These are phyloP conservation scores for Drosophila eohydei DNA, from an alignment of 2,888 invertebrate genomes.

Conservation along the genomic window DNA sequence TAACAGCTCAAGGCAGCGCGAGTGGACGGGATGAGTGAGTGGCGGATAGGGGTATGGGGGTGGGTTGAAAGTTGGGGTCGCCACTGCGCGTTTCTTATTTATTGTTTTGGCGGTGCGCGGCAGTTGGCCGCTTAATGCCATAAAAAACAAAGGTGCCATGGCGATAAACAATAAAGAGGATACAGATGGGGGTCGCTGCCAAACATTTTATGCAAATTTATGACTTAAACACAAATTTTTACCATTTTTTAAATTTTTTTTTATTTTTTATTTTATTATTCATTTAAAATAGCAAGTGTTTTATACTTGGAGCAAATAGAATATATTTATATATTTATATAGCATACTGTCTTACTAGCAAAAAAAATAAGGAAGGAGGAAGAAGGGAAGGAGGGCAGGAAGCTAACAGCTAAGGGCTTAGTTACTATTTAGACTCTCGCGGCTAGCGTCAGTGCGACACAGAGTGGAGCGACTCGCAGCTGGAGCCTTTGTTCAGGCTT, in stretches of 20 bases:
- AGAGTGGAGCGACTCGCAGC: slow-evolving; percentile 19
- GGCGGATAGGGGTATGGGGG: no score
- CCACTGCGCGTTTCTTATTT: slow-evolving; percentile 61
- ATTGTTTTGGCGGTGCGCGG: slow-evolving; percentile 74
- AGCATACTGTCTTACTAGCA: background rate
- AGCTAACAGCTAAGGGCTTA: background rate
- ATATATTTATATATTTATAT: slow-evolving; percentile 1
- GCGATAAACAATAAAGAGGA: slow-evolving; percentile 70
- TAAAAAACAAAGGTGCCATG: slow-evolving; percentile 77
- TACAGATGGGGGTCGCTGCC: slow-evolving; percentile 29
- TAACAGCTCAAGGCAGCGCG: slow-evolving; percentile 1
- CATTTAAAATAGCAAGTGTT: slow-evolving; percentile 41
- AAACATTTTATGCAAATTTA: slow-evolving; percentile 69
- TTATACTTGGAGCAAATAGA: background rate
- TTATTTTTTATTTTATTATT: slow-evolving; percentile 54
- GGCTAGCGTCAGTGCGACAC: background rate
- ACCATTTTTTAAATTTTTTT: slow-evolving; percentile 40
- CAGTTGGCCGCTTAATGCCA: slow-evolving; percentile 76
- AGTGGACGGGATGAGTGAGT: background rate
- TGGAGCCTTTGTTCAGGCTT: slow-evolving; percentile 15
- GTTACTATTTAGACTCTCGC: slow-evolving; percentile 16
- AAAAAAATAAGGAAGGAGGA: background rate
- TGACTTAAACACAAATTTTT: slow-evolving; percentile 54
- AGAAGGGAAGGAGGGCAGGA: no score
- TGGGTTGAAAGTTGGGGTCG: slow-evolving; percentile 20